phyloP scores from a whole-genome alignment of 2,113 vertebrate species.

The Ammodytes marinus region DNA sequence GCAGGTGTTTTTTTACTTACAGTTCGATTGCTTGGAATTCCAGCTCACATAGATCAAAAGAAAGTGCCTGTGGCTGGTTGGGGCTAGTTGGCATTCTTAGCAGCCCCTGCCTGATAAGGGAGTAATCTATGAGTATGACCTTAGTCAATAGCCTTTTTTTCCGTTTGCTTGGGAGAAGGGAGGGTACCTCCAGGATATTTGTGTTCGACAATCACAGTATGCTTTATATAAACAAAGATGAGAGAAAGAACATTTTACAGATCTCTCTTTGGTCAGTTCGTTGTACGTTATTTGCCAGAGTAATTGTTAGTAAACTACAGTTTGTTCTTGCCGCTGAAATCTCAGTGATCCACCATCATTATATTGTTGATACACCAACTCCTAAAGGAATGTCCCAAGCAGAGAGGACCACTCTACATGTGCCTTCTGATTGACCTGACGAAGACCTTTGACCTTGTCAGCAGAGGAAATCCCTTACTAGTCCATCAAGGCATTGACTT shows the following conservation, averaged over 20 bases:
- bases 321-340: slow-evolving; percentile 14
- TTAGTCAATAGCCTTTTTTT: slow-evolving; percentile 46
- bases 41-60: slow-evolving; percentile 31
- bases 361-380: background rate
- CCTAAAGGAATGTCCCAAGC: slow-evolving; percentile 6
- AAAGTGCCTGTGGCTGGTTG: slow-evolving; percentile 14
- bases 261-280: background rate
- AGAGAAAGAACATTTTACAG: background rate
- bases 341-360: background rate
- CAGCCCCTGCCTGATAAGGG: slow-evolving; percentile 42
- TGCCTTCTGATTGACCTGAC: slow-evolving; percentile 23
- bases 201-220: background rate
- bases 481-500: slow-evolving; percentile 22
- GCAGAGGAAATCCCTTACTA: slow-evolving; percentile 16
- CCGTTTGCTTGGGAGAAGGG: slow-evolving; percentile 5
- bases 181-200: slow-evolving; percentile 33
- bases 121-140: slow-evolving; percentile 57
- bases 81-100: slow-evolving; percentile 41
- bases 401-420: background rate
- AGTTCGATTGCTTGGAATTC: slow-evolving; percentile 24
- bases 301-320: slow-evolving; percentile 19
- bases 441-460: slow-evolving; percentile 35
- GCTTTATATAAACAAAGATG: slow-evolving; percentile 11
- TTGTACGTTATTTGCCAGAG: slow-evolving; percentile 12
- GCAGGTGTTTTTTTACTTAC: slow-evolving; percentile 16